A percentile compares a stretch with the other conserved stretches of the same genome.
Evolutionary conservation across 1,140 invertebrate species (phyloP).

Genomic region (Hermetia illucens): DNA sequence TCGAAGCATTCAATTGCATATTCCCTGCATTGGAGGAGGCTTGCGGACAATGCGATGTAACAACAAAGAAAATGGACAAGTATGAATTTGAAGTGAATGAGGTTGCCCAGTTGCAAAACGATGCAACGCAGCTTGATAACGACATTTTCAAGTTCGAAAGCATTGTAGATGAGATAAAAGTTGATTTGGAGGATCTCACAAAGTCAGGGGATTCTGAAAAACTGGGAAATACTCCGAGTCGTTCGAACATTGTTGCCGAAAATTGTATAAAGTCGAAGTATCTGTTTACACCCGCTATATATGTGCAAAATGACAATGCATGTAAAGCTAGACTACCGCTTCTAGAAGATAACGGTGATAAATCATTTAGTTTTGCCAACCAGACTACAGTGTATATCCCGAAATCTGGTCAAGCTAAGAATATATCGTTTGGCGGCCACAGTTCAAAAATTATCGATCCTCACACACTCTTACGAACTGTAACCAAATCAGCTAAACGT

Average conservation of each 20-base stretch:
- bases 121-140: constrained; percentile 10
- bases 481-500: constrained; percentile 14
- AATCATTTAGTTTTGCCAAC: constrained; percentile 14
- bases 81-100: constrained; percentile 12
- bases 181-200: constrained; percentile 11
- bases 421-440: no score
- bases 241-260: constrained; percentile 15
- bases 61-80: constrained; percentile 9
- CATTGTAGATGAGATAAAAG: constrained; percentile 3
- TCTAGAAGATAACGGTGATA: constrained; percentile 11
- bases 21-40: no score
- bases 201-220: constrained; percentile 13
- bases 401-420: no score
- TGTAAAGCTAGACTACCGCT: neutral
- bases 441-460: constrained; percentile 24
- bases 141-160: constrained; percentile 4
- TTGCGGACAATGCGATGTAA: no score
- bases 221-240: constrained; percentile 15
- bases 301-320: neutral
- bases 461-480: constrained; percentile 19
- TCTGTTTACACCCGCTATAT: constrained; percentile 3
- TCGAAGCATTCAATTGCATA: no score
- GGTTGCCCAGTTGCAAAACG: constrained; percentile 15
- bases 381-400: constrained; percentile 16
- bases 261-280: constrained; percentile 12